Conservation (phyloP, 2,888 invertebrate species). For the Tetramorium bicarinatum region DNA sequence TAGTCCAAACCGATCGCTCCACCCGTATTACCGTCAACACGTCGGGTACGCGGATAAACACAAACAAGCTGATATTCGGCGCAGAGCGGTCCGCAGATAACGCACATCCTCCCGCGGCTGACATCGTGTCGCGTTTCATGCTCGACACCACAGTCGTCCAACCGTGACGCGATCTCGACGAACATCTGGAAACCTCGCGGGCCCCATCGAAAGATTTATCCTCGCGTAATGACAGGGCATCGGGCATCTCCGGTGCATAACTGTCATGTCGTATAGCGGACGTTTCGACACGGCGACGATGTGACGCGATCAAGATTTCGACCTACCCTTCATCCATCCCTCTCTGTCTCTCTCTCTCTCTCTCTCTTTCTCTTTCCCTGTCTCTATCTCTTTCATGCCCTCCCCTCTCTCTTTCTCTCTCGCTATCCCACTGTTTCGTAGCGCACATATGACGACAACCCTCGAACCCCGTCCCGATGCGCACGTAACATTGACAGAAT, state of each 20-base stretch:
- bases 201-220: conserved; percentile 73
- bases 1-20: conserved; percentile 38
- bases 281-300: conserved; percentile 63
- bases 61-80: conserved; percentile 21
- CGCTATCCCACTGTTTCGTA: conserved; percentile 34
- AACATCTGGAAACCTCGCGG: conserved; percentile 64
- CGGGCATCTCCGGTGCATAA: conserved; percentile 74
- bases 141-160: conserved; percentile 54
- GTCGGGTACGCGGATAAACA: conserved; percentile 47
- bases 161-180: conserved; percentile 60
- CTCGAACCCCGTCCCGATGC: conserved; percentile 48
- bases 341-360: background rate
- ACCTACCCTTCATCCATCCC: conserved; percentile 41
- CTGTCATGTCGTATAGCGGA: conserved; percentile 76
- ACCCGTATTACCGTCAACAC: conserved; percentile 37
- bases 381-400: too few species aligned
- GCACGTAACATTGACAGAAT: conserved; percentile 65
- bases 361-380: background rate
- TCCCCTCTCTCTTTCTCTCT: conserved; percentile 3
- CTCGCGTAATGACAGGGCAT: conserved; percentile 72
- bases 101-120: conserved; percentile 47
- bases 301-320: conserved; percentile 78
- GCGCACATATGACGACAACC: conserved; percentile 67
- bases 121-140: conserved; percentile 66
- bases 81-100: conserved; percentile 39